phyloP scores from a whole-genome alignment of 2,797 vertebrate genomes.

The Ataeniobius toweri region DNA sequence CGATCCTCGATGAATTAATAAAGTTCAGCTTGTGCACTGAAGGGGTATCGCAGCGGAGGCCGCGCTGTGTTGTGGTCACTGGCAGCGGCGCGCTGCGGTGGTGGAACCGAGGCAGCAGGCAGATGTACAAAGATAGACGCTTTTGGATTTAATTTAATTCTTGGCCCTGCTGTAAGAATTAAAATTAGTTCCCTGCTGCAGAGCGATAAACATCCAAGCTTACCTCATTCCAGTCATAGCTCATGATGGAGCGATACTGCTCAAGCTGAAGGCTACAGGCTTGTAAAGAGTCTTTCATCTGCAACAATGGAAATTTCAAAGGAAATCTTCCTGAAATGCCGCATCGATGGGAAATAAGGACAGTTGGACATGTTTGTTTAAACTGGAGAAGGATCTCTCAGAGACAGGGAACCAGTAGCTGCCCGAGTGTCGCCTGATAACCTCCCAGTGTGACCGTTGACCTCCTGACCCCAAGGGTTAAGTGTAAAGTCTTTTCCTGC shows the following conservation, averaged over 20 bases:
- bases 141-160: slow-evolving; percentile 59
- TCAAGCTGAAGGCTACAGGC: slow-evolving; percentile 3
- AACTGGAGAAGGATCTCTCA: neutral
- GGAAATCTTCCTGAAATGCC: slow-evolving; percentile 2
- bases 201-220: slow-evolving; percentile 47
- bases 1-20: slow-evolving; percentile 28
- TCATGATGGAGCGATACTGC: slow-evolving; percentile 38
- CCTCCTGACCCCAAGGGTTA: slow-evolving; percentile 43
- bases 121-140: slow-evolving; percentile 45
- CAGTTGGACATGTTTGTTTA: neutral
- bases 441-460: slow-evolving; percentile 49
- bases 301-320: neutral
- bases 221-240: slow-evolving; percentile 45
- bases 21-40: slow-evolving; percentile 13
- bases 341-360: neutral
- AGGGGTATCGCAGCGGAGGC: slow-evolving; percentile 14
- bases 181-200: slow-evolving; percentile 40
- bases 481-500: slow-evolving; percentile 39
- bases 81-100: slow-evolving; percentile 35
- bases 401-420: slow-evolving; percentile 24
- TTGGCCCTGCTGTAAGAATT: slow-evolving; percentile 33
- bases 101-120: slow-evolving; percentile 31
- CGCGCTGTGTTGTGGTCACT: slow-evolving; percentile 41
- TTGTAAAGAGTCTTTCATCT: neutral
- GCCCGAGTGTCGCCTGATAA: slow-evolving; percentile 34